Base-by-base conservation (phyloP, 2,113 vertebrate genomes). In the Catharus bicknelli region DNA sequence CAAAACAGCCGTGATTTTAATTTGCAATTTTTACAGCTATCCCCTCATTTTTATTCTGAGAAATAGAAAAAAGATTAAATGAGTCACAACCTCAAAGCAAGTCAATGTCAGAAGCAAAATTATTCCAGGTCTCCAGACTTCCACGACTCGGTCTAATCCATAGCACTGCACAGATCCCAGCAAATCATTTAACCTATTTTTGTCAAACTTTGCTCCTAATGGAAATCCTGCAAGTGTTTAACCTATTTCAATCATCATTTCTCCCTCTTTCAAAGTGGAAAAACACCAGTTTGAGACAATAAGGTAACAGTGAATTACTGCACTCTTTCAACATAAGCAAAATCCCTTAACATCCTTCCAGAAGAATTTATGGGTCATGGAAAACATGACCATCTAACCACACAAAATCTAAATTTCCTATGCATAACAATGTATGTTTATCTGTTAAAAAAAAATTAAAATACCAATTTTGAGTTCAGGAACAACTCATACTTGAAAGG, bases 141-240 rank as follows among this genome's bases (percentile, higher is more conserved):
- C 55, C 74, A 45, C 29, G 40, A 83, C 79, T 91, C 10, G 43
- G 87, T 93, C 88, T 96, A 96, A 95, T 93, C 93, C 95, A 88
- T 29, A 68, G 94, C 84, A 84, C 83, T 59, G 79, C 47, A 80
- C 45, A 90, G 91, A 93, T 73, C 68, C 75, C n/a, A 91, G 86
- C 59, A 94, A 91, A 85, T 88, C 57, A 90, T 83, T 85, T 95
- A 96, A 96, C 90, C 95, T 86, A 93, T 86, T 96, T 94, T 93
- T 91, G 95, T 94, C 92, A 93, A 94, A 90, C 23, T 85, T 92
- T 72, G 73, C 81, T 88, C 86, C 80, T 88, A 81, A 58, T 63
- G 76, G 68, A 95, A 96, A 96, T 87, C 83, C 78, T 94, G 92
- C 78, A 91, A 95, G 64, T 77, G 68, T 93, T 95, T 93, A 94